Conservation (phyloP, 2,888 invertebrate species). For the Teleiodes luculella region DNA sequence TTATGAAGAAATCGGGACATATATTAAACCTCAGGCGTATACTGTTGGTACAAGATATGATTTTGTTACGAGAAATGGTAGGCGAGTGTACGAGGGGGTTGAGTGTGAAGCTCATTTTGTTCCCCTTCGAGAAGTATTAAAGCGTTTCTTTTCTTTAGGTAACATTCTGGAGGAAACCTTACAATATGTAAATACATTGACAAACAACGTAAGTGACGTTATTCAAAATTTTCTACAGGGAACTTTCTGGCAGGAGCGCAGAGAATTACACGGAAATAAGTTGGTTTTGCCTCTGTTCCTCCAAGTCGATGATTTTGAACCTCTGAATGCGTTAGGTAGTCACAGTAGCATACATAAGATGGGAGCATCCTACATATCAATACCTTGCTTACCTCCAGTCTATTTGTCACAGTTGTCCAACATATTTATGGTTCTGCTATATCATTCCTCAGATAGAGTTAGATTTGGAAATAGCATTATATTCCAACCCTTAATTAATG, state of each 20-base stretch:
- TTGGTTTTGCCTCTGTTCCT: constrained; percentile 11
- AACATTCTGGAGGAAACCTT: constrained; percentile 8
- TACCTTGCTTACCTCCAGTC: constrained; percentile 9
- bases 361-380: constrained; percentile 13
- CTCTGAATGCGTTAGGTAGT: constrained; percentile 17
- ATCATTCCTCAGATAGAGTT: constrained; percentile 14
- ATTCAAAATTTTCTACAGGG: constrained; percentile 13
- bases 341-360: constrained; percentile 16
- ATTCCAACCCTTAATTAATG: constrained; percentile 7
- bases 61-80: background rate
- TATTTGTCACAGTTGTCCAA: constrained; percentile 8
- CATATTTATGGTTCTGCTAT: constrained; percentile 15
- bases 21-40: constrained; percentile 6
- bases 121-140: constrained; percentile 3
- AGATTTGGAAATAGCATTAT: constrained; percentile 17
- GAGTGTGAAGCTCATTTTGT: constrained; percentile 9
- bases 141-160: constrained; percentile 7
- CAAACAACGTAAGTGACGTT: background rate
- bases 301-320: constrained; percentile 15
- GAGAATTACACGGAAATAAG: background rate
- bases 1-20: constrained; percentile 8
- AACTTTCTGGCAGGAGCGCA: constrained; percentile 13
- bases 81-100: background rate
- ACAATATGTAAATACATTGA: constrained; percentile 8
- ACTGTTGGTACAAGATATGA: constrained; percentile 13